Evolutionary conservation across 2,113 vertebrate species (phyloP).

Genomic region (Calyptomena viridis): DNA sequence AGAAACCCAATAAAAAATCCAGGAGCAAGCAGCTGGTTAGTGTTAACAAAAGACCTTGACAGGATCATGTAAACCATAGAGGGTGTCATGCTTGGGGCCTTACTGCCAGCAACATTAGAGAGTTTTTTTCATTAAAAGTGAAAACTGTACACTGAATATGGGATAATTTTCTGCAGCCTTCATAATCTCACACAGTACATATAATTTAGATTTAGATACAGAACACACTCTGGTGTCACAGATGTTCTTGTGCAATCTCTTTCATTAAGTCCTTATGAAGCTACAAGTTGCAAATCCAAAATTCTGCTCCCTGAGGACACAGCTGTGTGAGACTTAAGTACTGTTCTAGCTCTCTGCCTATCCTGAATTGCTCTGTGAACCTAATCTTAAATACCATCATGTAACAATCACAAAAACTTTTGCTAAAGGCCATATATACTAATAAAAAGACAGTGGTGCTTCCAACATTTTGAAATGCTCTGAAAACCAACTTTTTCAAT

Average conservation of each 20-base stretch:
- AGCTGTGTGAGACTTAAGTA: conserved; percentile 78
- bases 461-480: conserved; percentile 93
- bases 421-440: conserved; percentile 90
- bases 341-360: conserved; percentile 79
- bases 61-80: conserved; percentile 78
- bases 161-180: conserved; percentile 82
- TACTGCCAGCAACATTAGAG: conserved; percentile 78
- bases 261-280: conserved; percentile 80
- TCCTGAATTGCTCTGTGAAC: conserved; percentile 84
- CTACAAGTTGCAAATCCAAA: conserved; percentile 80
- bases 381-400: conserved; percentile 87
- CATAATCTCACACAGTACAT: conserved; percentile 73
- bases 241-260: conserved; percentile 76
- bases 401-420: conserved; percentile 87
- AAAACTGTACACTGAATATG: conserved; percentile 80
- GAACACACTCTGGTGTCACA: conserved; percentile 72
- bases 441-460: conserved; percentile 91
- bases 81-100: conserved; percentile 77
- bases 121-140: conserved; percentile 70
- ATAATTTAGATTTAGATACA: conserved; percentile 71
- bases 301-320: conserved; percentile 86
- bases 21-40: conserved; percentile 80
- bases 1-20: conserved; percentile 71
- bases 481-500: conserved; percentile 90
- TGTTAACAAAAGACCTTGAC: conserved; percentile 79